A percentile compares a stretch with the other conserved stretches of the same genome.
Evolutionary conservation across 2,888 invertebrate genomes (phyloP).

Genomic region (Harpalus rubripes): DNA sequence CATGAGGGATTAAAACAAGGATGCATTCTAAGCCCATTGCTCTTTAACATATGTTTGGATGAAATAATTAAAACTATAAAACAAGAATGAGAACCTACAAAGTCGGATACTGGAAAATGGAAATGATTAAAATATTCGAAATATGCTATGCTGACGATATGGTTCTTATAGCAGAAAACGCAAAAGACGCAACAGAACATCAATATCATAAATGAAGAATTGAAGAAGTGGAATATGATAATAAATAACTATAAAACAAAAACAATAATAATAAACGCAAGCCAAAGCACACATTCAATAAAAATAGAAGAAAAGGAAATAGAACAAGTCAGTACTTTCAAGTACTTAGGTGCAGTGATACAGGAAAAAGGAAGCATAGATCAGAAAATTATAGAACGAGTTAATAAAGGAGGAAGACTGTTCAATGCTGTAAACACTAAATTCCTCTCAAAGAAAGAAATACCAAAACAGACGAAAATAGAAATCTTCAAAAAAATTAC

Average conservation of each 20-base stretch:
- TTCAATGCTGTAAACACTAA: no score
- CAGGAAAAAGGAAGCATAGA: no score
- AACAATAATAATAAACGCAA: slow-evolving; percentile 10
- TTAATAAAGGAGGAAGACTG: no score
- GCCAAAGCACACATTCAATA: neutral
- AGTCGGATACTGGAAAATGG: slow-evolving; percentile 20
- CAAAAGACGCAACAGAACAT: slow-evolving; percentile 18
- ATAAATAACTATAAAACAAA: slow-evolving; percentile 26
- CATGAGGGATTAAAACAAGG: slow-evolving; percentile 1
- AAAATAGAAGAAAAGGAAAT: slow-evolving; percentile 5
- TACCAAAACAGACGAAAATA: no score
- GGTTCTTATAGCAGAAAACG: neutral
- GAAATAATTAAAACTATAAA: neutral
- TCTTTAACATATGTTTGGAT: slow-evolving; percentile 19
- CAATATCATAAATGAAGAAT: neutral
- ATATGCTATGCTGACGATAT: slow-evolving; percentile 30
- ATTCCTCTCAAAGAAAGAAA: no score
- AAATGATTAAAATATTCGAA: neutral
- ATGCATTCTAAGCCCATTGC: neutral
- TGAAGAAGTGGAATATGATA: neutral
- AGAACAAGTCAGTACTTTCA: slow-evolving; percentile 17
- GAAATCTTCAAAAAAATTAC: neutral
- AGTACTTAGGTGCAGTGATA: neutral
- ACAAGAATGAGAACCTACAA: slow-evolving; percentile 1
- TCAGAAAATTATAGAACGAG: no score